Evolutionary conservation across 2,113 vertebrate species (phyloP).

Genomic region (Electrona antarctica): DNA sequence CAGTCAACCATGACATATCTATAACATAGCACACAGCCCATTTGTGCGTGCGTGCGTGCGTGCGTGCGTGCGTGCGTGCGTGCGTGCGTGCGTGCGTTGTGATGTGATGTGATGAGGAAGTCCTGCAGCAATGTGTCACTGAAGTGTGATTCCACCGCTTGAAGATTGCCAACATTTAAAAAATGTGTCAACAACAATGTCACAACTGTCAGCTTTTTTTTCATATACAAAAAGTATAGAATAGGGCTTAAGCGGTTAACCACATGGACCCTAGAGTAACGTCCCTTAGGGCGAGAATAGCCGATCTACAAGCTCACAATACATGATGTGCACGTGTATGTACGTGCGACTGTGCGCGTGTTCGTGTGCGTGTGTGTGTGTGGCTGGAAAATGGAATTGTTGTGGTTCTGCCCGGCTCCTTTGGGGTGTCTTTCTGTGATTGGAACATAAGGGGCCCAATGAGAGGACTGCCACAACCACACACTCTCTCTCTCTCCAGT

Average conservation of each 20-base stretch:
- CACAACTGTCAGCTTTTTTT: no score
- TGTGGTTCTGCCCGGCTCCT: conserved; percentile 58
- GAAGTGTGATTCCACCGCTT: no score
- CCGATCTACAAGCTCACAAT: no score
- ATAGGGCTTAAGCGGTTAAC: no score
- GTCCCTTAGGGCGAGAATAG: no score
- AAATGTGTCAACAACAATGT: no score
- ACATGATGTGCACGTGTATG: no score
- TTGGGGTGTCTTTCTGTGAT: conserved; percentile 53
- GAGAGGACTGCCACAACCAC: conserved; percentile 29
- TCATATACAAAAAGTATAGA: no score
- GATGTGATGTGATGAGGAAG: conserved; percentile 13
- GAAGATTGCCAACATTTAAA: no score
- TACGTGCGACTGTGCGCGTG: conserved; percentile 18
- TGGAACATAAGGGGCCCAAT: conserved; percentile 27
- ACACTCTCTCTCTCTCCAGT: conserved; percentile 20
- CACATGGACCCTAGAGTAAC: no score
- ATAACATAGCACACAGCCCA: no score
- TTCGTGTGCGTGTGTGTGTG: background rate
- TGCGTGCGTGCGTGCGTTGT: background rate
- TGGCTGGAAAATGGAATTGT: conserved; percentile 59
- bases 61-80: background rate
- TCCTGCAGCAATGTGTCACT: conserved; percentile 3
- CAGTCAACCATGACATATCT: no score
- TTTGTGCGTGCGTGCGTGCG: background rate